Percentiles rank a stretch among this genome's conserved stretches.
These are phyloP conservation scores for Tetragonisca angustula DNA, from an alignment of 2,888 invertebrate genomes.

Conservation along the genomic window DNA sequence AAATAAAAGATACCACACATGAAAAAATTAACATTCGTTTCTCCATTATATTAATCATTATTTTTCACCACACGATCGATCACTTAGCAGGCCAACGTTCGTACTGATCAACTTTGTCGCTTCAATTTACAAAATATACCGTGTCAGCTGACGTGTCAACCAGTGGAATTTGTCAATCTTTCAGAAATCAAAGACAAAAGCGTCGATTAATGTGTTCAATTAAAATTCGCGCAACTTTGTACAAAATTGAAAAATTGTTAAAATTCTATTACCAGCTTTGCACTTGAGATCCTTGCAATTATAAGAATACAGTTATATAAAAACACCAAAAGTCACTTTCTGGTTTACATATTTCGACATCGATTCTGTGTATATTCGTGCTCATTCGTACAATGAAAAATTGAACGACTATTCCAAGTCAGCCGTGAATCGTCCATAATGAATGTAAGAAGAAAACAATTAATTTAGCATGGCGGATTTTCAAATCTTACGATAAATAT, in stretches of 20 bases:
- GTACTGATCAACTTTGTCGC: neutral
- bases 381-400: neutral
- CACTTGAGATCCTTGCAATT: neutral
- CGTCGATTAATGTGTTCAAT: neutral
- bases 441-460: neutral
- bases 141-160: slow-evolving; percentile 10
- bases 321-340: neutral
- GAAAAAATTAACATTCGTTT: slow-evolving; percentile 15
- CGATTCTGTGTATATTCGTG: neutral
- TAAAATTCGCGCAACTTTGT: no score
- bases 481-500: neutral
- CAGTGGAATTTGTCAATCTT: slow-evolving; percentile 21
- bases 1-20: neutral
- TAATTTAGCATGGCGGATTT: neutral
- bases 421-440: fast-evolving
- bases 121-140: neutral
- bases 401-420: neutral
- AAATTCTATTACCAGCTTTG: neutral
- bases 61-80: neutral
- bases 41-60: slow-evolving; percentile 11
- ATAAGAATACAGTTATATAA: neutral
- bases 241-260: neutral
- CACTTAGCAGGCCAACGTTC: neutral
- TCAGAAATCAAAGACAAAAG: neutral
- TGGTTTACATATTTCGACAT: neutral